phyloP scores from a whole-genome alignment of 1,140 invertebrate genomes.

The Aphaenogaster floridana region DNA sequence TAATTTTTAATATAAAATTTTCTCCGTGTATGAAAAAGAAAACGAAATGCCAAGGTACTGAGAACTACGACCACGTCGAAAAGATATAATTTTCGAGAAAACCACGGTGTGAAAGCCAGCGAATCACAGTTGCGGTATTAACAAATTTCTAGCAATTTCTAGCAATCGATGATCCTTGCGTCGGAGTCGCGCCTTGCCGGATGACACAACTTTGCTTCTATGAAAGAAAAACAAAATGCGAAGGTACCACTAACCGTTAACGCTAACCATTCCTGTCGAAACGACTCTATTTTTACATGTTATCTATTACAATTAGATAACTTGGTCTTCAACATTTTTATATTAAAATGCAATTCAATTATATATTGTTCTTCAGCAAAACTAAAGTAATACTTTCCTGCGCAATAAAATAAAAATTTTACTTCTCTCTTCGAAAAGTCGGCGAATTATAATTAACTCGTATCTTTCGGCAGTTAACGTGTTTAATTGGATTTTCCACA shows the following conservation, averaged over 20 bases:
- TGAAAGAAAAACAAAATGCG: not conserved
- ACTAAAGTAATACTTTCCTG: not conserved
- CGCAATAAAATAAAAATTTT: not conserved
- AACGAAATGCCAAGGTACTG: no score
- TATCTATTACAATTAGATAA: not conserved
- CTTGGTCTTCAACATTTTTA: not conserved
- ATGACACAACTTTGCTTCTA: not conserved
- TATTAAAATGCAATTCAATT: not conserved
- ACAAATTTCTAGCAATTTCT: slow-evolving; percentile 5
- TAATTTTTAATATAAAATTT: no score
- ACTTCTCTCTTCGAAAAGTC: not conserved
- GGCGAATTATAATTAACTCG: not conserved
- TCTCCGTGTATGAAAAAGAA: no score
- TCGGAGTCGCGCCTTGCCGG: not conserved
- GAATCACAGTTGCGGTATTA: not conserved
- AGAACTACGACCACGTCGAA: no score
- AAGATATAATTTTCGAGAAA: no score
- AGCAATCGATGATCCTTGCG: not conserved
- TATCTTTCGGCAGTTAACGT: not conserved
- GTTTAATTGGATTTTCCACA: not conserved
- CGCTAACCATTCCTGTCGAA: not conserved
- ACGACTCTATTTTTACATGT: not conserved
- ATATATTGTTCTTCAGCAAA: not conserved
- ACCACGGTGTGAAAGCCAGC: slow-evolving; percentile 21
- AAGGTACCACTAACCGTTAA: not conserved